Base-by-base conservation (phyloP, 2,113 vertebrate genomes). In the Helogale parvula region DNA sequence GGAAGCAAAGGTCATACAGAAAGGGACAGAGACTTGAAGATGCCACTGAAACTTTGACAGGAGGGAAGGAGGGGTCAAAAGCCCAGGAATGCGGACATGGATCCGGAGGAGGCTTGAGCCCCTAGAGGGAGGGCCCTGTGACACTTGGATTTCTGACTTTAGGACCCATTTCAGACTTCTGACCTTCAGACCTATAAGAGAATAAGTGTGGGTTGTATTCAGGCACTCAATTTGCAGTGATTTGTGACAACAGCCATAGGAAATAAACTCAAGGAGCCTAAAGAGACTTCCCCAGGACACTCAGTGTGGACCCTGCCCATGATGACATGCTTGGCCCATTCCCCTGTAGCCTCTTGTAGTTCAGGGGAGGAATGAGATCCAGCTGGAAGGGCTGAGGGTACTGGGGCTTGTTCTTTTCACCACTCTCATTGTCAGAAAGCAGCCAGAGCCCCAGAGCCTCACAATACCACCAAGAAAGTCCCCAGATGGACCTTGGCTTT, bases 321-420 rank as follows among this genome's bases (percentile, higher is more conserved):
- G 0, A 25, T 23, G 52, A 82, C 33, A 16, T 0, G 4, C 21
- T 50, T 60, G 80, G 25, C 14, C 25, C 0, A 2, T 0, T 15
- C 33, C 21, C 10, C 6, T 52, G 31, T 5, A 14, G 31, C 2
- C n/a, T 14, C 2, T 21, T 65, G 25, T 21, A 16, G 41, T 27
- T 31, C 45, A 5, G 6, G 2, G 0, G 50, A 21, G 41, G 12
- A 52, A 38, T 15, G 2, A 2, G 54, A 6, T 31, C 38, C 10
- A 11, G 33, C 27, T 7, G 3, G 19, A 52, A 54, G n/a, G n/a
- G 29, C 52, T 41, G 31, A 33, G 17, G 9, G 47, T 50, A 27
- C 16, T 35, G 66, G 21, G 50, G 16, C n/a, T 0, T 0, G 52
- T 2, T 3, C 33, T 0, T 25, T 12, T n/a, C 15, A 4, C 5